A percentile compares a stretch with the other conserved stretches of the same genome.
Evolutionary conservation across 2,113 vertebrate species (phyloP).

Genomic region (Lynx canadensis): DNA sequence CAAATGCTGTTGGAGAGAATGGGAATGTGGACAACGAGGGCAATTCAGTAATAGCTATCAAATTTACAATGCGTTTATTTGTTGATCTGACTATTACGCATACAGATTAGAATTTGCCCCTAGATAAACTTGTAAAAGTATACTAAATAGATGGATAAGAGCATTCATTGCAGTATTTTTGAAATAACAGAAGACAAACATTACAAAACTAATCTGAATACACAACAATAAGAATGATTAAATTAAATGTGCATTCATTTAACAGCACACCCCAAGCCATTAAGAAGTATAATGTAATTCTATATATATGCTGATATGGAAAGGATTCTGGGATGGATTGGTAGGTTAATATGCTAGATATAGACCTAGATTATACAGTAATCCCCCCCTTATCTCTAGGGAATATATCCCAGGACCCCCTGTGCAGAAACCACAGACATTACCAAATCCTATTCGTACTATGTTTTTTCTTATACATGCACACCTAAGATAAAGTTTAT

Average conservation of each 20-base stretch:
- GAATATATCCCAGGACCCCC: neutral
- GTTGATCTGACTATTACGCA: neutral
- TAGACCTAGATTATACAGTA: neutral
- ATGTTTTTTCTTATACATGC: neutral
- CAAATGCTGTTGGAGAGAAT: neutral
- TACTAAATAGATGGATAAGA: neutral
- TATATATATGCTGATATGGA: neutral
- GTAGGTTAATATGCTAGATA: neutral
- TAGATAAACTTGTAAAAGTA: neutral
- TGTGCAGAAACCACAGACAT: neutral
- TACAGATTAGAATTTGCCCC: neutral
- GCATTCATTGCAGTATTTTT: neutral
- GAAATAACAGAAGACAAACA: slow-evolving; percentile 35
- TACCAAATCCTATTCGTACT: neutral
- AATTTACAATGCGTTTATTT: neutral
- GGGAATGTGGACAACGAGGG: neutral
- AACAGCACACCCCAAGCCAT: neutral
- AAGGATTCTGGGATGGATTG: neutral
- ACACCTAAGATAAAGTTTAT: neutral
- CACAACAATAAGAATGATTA: neutral
- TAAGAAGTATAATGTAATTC: neutral
- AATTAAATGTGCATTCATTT: neutral
- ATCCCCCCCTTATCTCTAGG: neutral
- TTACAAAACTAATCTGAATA: slow-evolving; percentile 6
- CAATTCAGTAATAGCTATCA: neutral